Percentiles rank a stretch among this genome's conserved stretches.
These are phyloP conservation scores for Manduca sexta DNA, from an alignment of 1,140 invertebrate species.

Conservation along the genomic window DNA sequence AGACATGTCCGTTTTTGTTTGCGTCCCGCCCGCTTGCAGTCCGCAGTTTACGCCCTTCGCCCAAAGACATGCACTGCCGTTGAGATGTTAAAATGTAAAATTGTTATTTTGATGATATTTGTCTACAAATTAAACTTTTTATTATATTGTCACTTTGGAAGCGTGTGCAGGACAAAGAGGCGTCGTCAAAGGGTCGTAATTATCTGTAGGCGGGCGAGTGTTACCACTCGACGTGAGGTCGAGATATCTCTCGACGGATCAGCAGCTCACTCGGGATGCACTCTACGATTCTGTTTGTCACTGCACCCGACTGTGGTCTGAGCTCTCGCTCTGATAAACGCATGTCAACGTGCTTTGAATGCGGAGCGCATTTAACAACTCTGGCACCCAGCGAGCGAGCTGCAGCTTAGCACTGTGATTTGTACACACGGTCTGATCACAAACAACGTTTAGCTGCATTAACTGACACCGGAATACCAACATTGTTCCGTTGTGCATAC, in stretches of 20 bases:
- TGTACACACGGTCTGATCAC: neutral
- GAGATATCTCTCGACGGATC: slow-evolving; percentile 68
- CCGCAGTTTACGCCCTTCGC: too few species aligned
- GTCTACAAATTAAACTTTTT: neutral
- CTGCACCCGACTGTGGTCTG: slow-evolving; percentile 52
- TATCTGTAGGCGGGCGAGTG: slow-evolving; percentile 56
- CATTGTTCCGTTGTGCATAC: too few species aligned
- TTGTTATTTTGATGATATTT: too few species aligned
- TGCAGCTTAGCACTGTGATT: neutral
- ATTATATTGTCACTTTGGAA: slow-evolving; percentile 24
- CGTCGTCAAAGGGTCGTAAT: slow-evolving; percentile 63
- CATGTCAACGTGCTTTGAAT: slow-evolving; percentile 62
- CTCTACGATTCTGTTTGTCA: slow-evolving; percentile 70
- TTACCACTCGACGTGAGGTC: slow-evolving; percentile 60
- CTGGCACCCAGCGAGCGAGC: neutral
- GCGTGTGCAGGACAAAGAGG: slow-evolving; percentile 37
- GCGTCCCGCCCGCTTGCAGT: too few species aligned
- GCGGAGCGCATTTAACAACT: slow-evolving; percentile 38
- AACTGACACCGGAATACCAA: neutral
- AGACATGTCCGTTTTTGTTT: too few species aligned
- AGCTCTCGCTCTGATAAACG: slow-evolving; percentile 64
- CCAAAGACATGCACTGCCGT: too few species aligned
- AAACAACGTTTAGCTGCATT: neutral
- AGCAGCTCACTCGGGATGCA: slow-evolving; percentile 63
- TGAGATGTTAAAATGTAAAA: too few species aligned